These are phyloP conservation scores for Brevimyrus niger DNA, from an alignment of 2,113 vertebrate species.

Conservation along the genomic window DNA sequence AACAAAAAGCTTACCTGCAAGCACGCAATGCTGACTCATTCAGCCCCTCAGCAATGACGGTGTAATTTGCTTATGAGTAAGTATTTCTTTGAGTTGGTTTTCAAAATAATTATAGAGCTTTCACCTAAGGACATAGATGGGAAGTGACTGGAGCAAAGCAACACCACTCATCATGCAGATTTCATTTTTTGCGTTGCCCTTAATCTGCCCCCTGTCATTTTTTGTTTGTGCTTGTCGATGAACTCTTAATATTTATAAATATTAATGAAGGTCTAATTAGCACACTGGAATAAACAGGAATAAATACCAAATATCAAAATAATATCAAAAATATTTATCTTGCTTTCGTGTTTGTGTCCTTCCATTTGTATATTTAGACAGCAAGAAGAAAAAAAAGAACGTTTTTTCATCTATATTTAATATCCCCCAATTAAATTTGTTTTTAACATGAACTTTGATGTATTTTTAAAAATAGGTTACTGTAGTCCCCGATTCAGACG, in stretches of 20 bases:
- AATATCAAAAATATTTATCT: background rate
- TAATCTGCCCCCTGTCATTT: conserved; percentile 9
- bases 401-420: conserved; percentile 8
- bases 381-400: background rate
- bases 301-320: background rate
- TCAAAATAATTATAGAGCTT: background rate
- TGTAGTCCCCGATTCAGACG: background rate
- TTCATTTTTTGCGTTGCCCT: background rate
- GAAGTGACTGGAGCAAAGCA: background rate
- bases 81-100: background rate
- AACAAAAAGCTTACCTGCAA: background rate
- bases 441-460: background rate
- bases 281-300: background rate
- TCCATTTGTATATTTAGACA: background rate
- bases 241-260: background rate
- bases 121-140: background rate
- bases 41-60: background rate
- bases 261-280: conserved; percentile 9
- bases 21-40: background rate
- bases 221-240: background rate
- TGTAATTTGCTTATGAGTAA: background rate
- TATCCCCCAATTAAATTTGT: background rate
- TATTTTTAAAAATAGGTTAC: background rate
- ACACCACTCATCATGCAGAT: background rate
- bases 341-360: conserved; percentile 1